Evolutionary conservation across 2,888 invertebrate genomes (phyloP), one percentile per base, ranked within the genome.

Genomic region (Agrenia bidenticulata): DNA sequence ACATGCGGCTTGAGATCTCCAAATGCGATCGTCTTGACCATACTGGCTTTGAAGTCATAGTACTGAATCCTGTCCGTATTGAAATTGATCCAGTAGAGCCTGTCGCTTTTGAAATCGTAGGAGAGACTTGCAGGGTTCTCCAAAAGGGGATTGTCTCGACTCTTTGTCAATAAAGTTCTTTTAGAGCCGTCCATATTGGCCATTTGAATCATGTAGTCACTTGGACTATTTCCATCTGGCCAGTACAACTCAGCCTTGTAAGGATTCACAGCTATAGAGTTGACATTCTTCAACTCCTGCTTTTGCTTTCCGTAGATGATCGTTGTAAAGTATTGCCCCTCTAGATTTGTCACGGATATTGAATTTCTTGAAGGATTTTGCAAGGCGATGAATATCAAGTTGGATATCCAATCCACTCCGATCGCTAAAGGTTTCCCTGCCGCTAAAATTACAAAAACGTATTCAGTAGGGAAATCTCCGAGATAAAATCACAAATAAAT

Each of bases 351-450:
- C 0, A 86, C 91, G 61, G 85, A 82, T 72, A 94, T 89, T 72
- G 83, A 82, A 61, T 81, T 82, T 26, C 78, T 77, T 2, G 77
- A 78, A 63, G 81, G 82, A 11, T 85, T 84, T 64, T 80, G 81
- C 0, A 86, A 85, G 0, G 87, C 86, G 78, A 91, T 86, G 81
- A 88, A 90, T 80, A 91, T 83, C 77, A 89, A 84, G 53, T 86
- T 83, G 17, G 90, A 89, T 65, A 89, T 84, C 89, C 90, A 90
- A 82, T 94, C 92, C 64, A 93, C 84, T 41, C 90, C 90, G 78
- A 94, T 85, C 1, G 89, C 92, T 60, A 84, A 83, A 32, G 88
- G 86, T 73, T 82, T 81, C 72, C 83, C 82, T 66, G 85, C 80
- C 51, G 84, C 81, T 81, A 68, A 24, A 39, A 39, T 39, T 15